These are phyloP conservation scores for Diceros bicornis DNA, from an alignment of 2,797 vertebrate species.

Conservation along the genomic window DNA sequence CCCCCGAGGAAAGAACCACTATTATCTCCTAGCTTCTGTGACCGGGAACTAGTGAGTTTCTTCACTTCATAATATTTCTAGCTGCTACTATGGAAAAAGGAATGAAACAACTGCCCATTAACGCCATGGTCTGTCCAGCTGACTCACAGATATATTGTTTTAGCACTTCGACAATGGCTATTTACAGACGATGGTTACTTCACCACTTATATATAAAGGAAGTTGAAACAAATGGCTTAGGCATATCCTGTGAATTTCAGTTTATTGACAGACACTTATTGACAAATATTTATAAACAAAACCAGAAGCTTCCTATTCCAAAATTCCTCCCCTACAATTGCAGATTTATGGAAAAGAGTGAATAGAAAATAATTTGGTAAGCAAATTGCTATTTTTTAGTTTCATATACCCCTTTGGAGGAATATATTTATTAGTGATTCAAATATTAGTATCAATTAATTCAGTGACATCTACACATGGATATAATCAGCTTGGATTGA, in stretches of 20 bases:
- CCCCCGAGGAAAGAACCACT: not conserved
- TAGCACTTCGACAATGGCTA: not conserved
- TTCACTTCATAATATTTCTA: not conserved
- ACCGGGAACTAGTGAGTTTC: not conserved
- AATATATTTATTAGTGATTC: not conserved
- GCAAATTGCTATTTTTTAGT: not conserved
- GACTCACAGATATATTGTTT: not conserved
- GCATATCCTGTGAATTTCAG: not conserved
- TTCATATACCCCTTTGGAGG: not conserved
- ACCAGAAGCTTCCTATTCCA: not conserved
- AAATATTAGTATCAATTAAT: not conserved
- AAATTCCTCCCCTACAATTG: not conserved
- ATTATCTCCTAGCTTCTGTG: not conserved
- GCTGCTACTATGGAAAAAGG: not conserved
- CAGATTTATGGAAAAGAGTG: not conserved
- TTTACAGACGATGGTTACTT: not conserved
- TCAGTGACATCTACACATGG: not conserved
- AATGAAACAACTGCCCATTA: not conserved
- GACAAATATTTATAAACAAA: not conserved
- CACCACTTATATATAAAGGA: not conserved
- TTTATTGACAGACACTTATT: slow-evolving; percentile 4
- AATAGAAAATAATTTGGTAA: not conserved
- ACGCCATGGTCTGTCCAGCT: not conserved
- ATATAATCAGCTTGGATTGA: not conserved
- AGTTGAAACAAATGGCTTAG: not conserved